Percentiles rank a stretch among this genome's conserved stretches.
Evolutionary conservation across 2,113 vertebrate species (phyloP).

Genomic region (Megaptera novaeangliae): DNA sequence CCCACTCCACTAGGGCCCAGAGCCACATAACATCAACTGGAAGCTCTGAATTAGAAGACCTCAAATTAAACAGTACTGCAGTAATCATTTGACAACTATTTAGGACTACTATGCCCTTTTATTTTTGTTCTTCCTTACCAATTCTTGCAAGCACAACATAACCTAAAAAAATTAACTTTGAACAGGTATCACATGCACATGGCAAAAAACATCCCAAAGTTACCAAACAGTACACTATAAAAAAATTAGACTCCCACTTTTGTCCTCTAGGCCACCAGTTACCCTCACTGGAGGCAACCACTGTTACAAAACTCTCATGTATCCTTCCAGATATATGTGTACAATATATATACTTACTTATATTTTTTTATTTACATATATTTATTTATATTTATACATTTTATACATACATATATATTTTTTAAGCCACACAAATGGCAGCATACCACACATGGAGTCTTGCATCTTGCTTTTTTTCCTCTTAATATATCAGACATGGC

Average conservation of each 20-base stretch:
- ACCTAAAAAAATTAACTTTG: conserved; percentile 25
- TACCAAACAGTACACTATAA: not conserved
- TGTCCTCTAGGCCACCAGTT: not conserved
- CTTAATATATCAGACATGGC: not conserved
- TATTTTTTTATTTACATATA: not conserved
- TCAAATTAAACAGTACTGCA: conserved; percentile 22
- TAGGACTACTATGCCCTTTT: not conserved
- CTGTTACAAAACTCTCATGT: not conserved
- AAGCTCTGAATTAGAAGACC: not conserved
- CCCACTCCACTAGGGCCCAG: not conserved
- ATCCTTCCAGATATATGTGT: not conserved
- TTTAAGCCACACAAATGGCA: conserved; percentile 9
- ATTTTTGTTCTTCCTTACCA: conserved; percentile 11
- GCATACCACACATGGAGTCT: not conserved
- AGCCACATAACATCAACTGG: not conserved
- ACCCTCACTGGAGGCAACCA: not conserved
- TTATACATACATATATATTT: not conserved
- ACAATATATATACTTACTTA: not conserved
- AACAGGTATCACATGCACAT: not conserved
- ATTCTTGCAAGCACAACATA: not conserved
- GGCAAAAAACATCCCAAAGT: not conserved
- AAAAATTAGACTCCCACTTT: not conserved
- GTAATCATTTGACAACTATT: not conserved
- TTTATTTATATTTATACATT: not conserved
- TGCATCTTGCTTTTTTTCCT: not conserved